These are phyloP conservation scores for Incurvaria masculella DNA, from an alignment of 2,888 invertebrate species.

Conservation along the genomic window DNA sequence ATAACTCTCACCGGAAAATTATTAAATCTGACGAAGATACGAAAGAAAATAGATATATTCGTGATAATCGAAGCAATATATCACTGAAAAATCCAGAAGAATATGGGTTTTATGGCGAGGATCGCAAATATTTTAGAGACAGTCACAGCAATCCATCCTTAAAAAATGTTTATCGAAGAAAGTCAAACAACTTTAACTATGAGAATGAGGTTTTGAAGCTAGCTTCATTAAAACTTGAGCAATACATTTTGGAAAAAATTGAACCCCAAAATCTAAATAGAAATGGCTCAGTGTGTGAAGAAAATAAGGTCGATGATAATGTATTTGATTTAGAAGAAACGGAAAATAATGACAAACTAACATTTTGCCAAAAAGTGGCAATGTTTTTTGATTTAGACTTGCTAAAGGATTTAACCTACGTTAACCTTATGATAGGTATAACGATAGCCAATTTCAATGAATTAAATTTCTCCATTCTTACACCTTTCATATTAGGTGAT, in stretches of 20 bases:
- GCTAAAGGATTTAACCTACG: slow-evolving; percentile 64
- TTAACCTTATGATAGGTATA: slow-evolving; percentile 68
- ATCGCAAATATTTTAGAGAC: slow-evolving; percentile 42
- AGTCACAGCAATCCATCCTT: slow-evolving; percentile 46
- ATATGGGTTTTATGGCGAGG: slow-evolving; percentile 31
- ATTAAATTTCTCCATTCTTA: slow-evolving; percentile 68
- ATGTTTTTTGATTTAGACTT: slow-evolving; percentile 70
- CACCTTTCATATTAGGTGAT: slow-evolving; percentile 70
- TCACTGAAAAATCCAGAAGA: slow-evolving; percentile 41
- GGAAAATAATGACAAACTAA: slow-evolving; percentile 28
- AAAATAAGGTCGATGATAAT: slow-evolving; percentile 25
- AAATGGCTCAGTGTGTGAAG: slow-evolving; percentile 33
- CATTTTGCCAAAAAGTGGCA: slow-evolving; percentile 53
- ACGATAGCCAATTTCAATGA: slow-evolving; percentile 70
- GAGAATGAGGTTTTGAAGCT: slow-evolving; percentile 59
- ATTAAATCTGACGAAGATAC: slow-evolving; percentile 44
- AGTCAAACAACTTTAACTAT: slow-evolving; percentile 57
- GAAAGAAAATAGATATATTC: slow-evolving; percentile 34
- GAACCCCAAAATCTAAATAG: slow-evolving; percentile 25
- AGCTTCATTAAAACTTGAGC: slow-evolving; percentile 51
- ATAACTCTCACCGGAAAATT: slow-evolving; percentile 38
- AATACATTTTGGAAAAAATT: slow-evolving; percentile 40
- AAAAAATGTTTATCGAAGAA: slow-evolving; percentile 32
- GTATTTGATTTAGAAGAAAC: slow-evolving; percentile 27
- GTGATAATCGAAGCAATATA: slow-evolving; percentile 40